phyloP scores from a whole-genome alignment of 2,113 vertebrate genomes.

The Azemiops feae region DNA sequence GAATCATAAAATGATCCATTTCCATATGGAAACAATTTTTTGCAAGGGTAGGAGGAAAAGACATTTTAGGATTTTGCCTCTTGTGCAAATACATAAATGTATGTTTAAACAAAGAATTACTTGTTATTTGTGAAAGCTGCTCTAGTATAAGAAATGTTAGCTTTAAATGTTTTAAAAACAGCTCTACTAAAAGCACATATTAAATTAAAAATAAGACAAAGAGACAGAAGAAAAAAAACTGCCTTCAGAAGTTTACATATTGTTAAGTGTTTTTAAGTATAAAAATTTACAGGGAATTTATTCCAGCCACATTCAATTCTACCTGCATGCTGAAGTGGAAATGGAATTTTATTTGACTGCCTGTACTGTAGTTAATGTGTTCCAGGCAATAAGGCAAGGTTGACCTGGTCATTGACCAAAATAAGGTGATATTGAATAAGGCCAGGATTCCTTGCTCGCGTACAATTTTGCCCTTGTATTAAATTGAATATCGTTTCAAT shows the following conservation, averaged over 20 bases:
- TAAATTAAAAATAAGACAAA: background rate
- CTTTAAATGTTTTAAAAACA: background rate
- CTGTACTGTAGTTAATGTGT: background rate
- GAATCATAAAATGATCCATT: background rate
- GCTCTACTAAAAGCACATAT: background rate
- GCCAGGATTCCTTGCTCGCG: background rate
- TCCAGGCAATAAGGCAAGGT: background rate
- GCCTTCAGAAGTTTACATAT: background rate
- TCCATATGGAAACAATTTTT: background rate
- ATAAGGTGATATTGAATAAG: background rate
- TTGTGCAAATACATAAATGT: background rate
- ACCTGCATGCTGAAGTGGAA: background rate
- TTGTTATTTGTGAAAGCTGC: background rate
- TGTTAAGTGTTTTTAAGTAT: background rate
- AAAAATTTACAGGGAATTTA: background rate
- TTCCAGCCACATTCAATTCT: background rate
- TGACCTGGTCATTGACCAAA: background rate
- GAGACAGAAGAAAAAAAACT: background rate
- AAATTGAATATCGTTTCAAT: background rate
- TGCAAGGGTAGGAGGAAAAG: too few species aligned
- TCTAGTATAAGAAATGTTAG: background rate
- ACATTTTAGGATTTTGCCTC: background rate
- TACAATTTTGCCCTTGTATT: background rate
- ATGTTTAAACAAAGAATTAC: background rate
- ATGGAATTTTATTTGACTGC: background rate